Conservation (phyloP, 1,140 invertebrate species). For the Agraylea sexmaculata region DNA sequence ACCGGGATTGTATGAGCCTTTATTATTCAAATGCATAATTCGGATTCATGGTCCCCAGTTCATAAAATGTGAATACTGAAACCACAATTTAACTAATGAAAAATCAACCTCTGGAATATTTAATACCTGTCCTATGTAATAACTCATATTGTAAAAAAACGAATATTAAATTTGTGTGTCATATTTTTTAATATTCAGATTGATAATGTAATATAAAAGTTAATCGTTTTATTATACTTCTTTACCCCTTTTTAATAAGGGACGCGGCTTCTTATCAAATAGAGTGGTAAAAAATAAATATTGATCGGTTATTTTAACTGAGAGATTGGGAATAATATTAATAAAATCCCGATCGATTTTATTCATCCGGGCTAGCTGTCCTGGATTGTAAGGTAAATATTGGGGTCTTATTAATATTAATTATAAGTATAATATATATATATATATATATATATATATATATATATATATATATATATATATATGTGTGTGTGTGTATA, state of each 20-base stretch:
- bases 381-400: not conserved
- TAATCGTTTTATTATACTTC: not conserved
- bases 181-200: no score
- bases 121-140: no score
- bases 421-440: not conserved
- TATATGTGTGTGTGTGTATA: slow-evolving; percentile 1
- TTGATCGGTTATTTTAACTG: not conserved
- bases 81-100: no score
- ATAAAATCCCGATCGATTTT: not conserved
- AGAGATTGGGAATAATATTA: not conserved
- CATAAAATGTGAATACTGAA: no score
- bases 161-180: no score
- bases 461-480: slow-evolving; percentile 1
- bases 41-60: no score
- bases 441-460: not conserved
- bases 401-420: not conserved
- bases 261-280: not conserved
- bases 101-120: no score
- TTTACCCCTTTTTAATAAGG: not conserved
- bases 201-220: not conserved
- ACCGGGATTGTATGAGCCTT: no score
- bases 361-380: not conserved
- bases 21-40: no score
- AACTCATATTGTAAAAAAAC: no score
- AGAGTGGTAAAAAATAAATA: not conserved